Percentiles rank a stretch among this genome's conserved stretches.
phyloP scores from a whole-genome alignment of 2,888 invertebrate species.

The Ormyrus pomaceus region DNA sequence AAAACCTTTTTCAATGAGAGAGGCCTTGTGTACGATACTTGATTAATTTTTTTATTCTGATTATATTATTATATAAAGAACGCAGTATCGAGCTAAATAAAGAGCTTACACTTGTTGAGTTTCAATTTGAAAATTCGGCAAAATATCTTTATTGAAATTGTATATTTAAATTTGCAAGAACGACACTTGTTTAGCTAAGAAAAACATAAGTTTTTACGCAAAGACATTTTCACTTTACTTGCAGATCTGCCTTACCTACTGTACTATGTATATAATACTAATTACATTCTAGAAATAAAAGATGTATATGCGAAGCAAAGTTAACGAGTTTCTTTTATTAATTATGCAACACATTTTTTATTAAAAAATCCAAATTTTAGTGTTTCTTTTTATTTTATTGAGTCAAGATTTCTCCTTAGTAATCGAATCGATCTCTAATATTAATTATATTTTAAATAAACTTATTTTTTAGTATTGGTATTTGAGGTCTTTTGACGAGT shows the following conservation, averaged over 20 bases:
- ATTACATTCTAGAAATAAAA: constrained; percentile 63
- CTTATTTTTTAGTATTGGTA: neutral
- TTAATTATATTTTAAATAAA: constrained; percentile 7
- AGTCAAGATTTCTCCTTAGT: too few species aligned
- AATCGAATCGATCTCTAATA: too few species aligned
- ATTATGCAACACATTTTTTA: neutral
- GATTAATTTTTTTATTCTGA: constrained; percentile 44
- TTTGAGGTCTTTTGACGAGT: too few species aligned
- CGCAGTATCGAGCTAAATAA: neutral
- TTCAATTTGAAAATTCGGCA: constrained; percentile 17
- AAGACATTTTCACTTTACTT: constrained; percentile 61
- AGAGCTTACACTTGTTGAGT: constrained; percentile 27
- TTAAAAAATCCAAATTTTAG: neutral
- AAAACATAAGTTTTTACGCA: constrained; percentile 48
- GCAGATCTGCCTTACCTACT: constrained; percentile 61
- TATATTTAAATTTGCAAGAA: constrained; percentile 36
- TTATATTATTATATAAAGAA: constrained; percentile 42
- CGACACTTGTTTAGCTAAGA: constrained; percentile 23
- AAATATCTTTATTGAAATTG: constrained; percentile 15
- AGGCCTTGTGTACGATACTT: constrained; percentile 55
- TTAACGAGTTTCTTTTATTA: neutral
- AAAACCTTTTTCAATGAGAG: constrained; percentile 55
- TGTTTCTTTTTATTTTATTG: neutral
- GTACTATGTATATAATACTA: constrained; percentile 66
- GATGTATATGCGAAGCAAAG: constrained; percentile 54